phyloP scores from a whole-genome alignment of 2,797 vertebrate genomes.

The Taenioides sp. region DNA sequence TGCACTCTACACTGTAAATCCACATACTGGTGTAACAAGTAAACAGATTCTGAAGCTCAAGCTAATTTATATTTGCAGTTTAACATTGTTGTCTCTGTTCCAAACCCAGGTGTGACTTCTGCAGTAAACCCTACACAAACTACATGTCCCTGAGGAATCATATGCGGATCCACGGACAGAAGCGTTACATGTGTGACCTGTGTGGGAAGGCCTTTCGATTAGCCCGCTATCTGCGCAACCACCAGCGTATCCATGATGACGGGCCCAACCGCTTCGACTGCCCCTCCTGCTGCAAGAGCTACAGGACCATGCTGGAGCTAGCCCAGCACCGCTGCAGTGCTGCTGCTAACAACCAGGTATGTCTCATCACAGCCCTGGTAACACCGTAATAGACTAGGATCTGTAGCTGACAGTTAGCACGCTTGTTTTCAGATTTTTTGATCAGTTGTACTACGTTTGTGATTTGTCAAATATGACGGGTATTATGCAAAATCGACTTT shows the following conservation, averaged over 20 bases:
- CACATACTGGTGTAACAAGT: too few species aligned
- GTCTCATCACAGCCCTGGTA: background rate
- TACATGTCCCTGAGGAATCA: slow-evolving; percentile 77
- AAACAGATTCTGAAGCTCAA: too few species aligned
- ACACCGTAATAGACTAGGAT: background rate
- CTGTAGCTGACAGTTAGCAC: background rate
- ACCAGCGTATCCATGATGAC: slow-evolving; percentile 76
- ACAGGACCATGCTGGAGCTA: slow-evolving; percentile 75
- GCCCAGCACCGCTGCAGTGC: slow-evolving; percentile 72
- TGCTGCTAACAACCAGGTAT: slow-evolving; percentile 58
- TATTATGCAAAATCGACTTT: too few species aligned
- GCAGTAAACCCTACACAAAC: slow-evolving; percentile 77
- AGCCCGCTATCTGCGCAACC: slow-evolving; percentile 73
- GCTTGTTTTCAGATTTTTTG: too few species aligned
- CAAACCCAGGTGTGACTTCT: slow-evolving; percentile 70
- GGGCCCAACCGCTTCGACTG: slow-evolving; percentile 76
- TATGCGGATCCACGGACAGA: slow-evolving; percentile 75
- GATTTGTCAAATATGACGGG: too few species aligned
- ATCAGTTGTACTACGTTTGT: too few species aligned
- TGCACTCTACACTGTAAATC: too few species aligned
- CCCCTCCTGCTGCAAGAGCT: slow-evolving; percentile 75
- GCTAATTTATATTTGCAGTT: too few species aligned
- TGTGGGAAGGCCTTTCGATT: slow-evolving; percentile 75
- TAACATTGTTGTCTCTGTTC: background rate
- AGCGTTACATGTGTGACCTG: slow-evolving; percentile 74